These are phyloP conservation scores for Anthopleura xanthogrammica DNA, from an alignment of 92 coral and sea anemone genomes.

Conservation along the genomic window DNA sequence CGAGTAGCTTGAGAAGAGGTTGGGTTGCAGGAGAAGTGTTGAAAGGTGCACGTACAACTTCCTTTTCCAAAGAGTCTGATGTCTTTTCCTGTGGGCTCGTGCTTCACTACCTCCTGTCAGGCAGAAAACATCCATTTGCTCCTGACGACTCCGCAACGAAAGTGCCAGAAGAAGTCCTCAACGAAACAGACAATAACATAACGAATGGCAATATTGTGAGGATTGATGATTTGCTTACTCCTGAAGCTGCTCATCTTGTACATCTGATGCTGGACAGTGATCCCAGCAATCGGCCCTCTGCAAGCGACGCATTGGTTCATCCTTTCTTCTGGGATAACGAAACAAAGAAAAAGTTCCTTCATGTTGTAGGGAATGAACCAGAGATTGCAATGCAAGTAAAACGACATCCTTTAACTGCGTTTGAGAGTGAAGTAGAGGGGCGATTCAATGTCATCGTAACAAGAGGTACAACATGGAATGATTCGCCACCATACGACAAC, in stretches of 20 bases:
- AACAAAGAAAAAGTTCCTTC: conserved; percentile 20
- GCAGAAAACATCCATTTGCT: neutral
- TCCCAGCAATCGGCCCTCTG: conserved; percentile 23
- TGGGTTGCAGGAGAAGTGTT: neutral
- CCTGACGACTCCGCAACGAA: neutral
- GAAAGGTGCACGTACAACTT: neutral
- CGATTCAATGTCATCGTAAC: neutral
- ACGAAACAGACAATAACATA: conserved; percentile 44
- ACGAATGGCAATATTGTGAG: neutral
- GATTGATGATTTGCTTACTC: conserved; percentile 8
- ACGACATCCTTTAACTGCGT: neutral
- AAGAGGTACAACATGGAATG: neutral
- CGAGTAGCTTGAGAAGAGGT: neutral
- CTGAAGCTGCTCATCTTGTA: conserved; percentile 36
- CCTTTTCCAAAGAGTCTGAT: neutral
- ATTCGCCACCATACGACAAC: conserved; percentile 15
- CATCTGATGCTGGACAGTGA: conserved; percentile 30
- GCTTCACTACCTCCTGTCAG: neutral
- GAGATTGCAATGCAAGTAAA: conserved; percentile 5
- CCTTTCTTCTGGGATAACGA: neutral
- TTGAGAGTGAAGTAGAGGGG: neutral
- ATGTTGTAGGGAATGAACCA: conserved; percentile 41
- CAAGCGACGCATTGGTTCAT: conserved; percentile 11
- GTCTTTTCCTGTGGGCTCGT: neutral
- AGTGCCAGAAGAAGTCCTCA: neutral